Evolutionary conservation across 1,140 invertebrate species (phyloP), one percentile per base, ranked within the genome.

Genomic region (Aphis craccivora): DNA sequence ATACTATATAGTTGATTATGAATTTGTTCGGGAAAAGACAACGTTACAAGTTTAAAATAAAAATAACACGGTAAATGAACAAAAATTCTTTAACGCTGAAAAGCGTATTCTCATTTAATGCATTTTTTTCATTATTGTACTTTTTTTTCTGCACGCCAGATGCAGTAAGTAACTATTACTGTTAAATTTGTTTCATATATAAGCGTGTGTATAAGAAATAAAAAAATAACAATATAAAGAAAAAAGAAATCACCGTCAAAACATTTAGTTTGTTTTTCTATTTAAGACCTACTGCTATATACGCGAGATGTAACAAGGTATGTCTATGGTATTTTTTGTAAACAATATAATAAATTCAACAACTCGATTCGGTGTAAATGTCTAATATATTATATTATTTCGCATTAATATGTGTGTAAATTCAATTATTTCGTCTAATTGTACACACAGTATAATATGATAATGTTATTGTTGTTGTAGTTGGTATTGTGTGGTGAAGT

Each of bases 111-210:
- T 76, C 22, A 11, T 89, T 89, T 37, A 89, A 53, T 76, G 60
- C n/a, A 76, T 76, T 37, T 51, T 89, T 35, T 89, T 23, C 48
- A 18, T 43, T 86, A 86, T 25, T 86, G 35, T 30, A 86, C 45
- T 25, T 45, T 45, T 84, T 30, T 45, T 86, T 25, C 23, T 5
- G 6, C 22, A 48, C 45, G 45, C n/a, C 86, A 30, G n/a, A n/a
- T 88, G 87, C 60, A 76, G n/a, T 89, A 37, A 37, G n/a, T 37
- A 89, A 89, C 87, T 87, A 45, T 45, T 76, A 86, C 40, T 30
- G 84, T 76, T n/a, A 76, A 86, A 30, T 83, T 37, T 40, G 25
- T 76, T 76, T 76, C 60, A n/a, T 76, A n/a, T n/a, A n/a, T n/a
- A n/a, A n/a, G 5, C 40, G 83, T 23, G 23, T 43, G 84, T 45